Base-by-base conservation (phyloP, 2,888 invertebrate genomes). In the Pammene fasciana region DNA sequence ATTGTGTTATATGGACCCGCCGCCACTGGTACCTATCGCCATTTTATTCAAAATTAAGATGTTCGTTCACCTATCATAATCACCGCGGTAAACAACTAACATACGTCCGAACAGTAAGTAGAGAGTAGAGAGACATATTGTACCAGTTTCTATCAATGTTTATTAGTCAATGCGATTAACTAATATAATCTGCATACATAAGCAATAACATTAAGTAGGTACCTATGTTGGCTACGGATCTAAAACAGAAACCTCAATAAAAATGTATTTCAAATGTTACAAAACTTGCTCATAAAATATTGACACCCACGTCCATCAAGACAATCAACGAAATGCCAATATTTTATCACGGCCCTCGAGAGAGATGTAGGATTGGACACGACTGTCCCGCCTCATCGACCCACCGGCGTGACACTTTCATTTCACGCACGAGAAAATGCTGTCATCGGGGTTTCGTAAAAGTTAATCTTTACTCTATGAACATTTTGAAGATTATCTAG, bases 351-450 rank as follows among this genome's bases (percentile, higher is more conserved):
- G 68, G 64, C 43, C 45, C 43, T 68, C 64, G 10, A 68, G 52
- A 52, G 64, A 65, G 64, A 52, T 45, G 46, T 64, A 57, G 64
- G 45, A 68, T 68, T 68, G 50, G 68, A 68, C 52, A 68, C 68
- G 68, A 59, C 56, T 65, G 68, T 68, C 68, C 48, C 14, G 56
- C 36, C 41, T 59, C 68, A 43, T 77, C 73, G 71, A 67, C 74
- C 75, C 76, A 77, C 79, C 77, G 77, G 74, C 70, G 72, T 46
- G 67, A 65, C 71, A 76, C 72, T 72, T 73, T 67, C 82, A 80
- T 81, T 78, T 77, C 75, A 70, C 62, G 65, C 57, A 57, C 59
- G 70, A 67, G 71, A 57, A 48, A 50, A 50, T 52, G 56, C 41
- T 26, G 50, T 62, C 62, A 41, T 62, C 50, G 62, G 0, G 41